phyloP scores from a whole-genome alignment of 2,888 invertebrate genomes.

The Eudasyphora cyanicolor region DNA sequence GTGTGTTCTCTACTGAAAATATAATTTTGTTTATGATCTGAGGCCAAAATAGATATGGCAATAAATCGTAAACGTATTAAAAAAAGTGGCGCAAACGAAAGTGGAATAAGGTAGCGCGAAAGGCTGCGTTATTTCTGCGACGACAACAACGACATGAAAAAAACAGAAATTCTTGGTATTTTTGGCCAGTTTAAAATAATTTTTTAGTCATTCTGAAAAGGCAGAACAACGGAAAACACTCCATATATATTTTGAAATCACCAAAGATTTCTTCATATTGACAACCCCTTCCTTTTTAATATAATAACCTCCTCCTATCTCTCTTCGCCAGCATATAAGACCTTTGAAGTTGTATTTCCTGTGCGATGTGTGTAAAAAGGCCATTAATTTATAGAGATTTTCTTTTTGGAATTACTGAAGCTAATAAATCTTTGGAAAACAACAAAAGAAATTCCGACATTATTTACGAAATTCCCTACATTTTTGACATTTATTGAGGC shows the following conservation, averaged over 20 bases:
- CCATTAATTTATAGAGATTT: background rate
- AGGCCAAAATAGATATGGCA: constrained; percentile 48
- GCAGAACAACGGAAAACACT: background rate
- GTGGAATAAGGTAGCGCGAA: background rate
- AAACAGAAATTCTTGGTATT: background rate
- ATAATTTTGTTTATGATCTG: constrained; percentile 52
- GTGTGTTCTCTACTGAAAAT: constrained; percentile 26
- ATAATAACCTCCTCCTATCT: too few species aligned
- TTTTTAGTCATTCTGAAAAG: background rate
- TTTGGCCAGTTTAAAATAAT: background rate
- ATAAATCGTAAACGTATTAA: constrained; percentile 49
- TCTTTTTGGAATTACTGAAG: background rate
- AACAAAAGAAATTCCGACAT: too few species aligned
- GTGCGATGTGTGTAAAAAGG: background rate
- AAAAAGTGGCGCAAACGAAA: constrained; percentile 46
- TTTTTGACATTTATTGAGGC: background rate
- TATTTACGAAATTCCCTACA: background rate
- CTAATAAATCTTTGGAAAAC: background rate
- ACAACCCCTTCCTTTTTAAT: background rate
- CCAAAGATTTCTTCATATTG: background rate
- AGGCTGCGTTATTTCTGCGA: background rate
- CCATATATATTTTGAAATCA: background rate
- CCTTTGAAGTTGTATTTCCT: too few species aligned
- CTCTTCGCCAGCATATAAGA: too few species aligned
- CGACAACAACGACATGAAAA: background rate